Percentiles rank a stretch among this genome's conserved stretches.
Evolutionary conservation across 1,140 invertebrate species (phyloP).

Genomic region (Aphis craccivora): DNA sequence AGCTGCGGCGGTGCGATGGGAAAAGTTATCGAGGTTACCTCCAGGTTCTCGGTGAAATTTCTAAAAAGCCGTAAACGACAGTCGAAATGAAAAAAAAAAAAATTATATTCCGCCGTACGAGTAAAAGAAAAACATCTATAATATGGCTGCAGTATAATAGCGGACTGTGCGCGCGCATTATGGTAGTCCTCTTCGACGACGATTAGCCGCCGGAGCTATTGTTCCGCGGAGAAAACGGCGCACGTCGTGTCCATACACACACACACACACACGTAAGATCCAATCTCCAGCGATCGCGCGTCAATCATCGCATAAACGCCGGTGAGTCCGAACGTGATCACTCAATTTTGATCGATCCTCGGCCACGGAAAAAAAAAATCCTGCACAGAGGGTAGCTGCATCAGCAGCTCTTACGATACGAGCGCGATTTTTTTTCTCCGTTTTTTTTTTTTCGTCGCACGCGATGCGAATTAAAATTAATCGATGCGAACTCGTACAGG

Average conservation of each 20-base stretch:
- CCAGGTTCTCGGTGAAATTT: not conserved
- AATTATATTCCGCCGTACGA: not conserved
- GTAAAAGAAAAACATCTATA: not conserved
- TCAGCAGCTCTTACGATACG: no score
- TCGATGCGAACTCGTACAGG: not conserved
- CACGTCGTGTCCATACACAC: constrained; percentile 33
- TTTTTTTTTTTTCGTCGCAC: constrained; percentile 11
- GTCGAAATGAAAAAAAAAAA: constrained; percentile 11
- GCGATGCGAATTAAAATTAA: constrained; percentile 22
- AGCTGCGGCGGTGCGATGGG: not conserved
- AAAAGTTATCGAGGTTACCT: constrained; percentile 39
- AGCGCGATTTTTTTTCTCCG: not conserved
- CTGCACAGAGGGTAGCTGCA: not conserved
- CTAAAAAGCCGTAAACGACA: constrained; percentile 29
- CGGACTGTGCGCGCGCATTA: not conserved
- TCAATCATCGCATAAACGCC: constrained; percentile 35
- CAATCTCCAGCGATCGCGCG: not conserved
- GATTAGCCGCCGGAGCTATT: constrained; percentile 19
- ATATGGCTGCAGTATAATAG: not conserved
- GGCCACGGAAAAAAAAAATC: not conserved
- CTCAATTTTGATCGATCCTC: constrained; percentile 44
- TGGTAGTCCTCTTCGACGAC: not conserved
- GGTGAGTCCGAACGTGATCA: constrained; percentile 41
- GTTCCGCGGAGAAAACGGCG: constrained; percentile 33
- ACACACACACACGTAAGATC: not conserved